phyloP scores from a whole-genome alignment of 2,888 invertebrate species.

The Euplagia quadripunctaria region DNA sequence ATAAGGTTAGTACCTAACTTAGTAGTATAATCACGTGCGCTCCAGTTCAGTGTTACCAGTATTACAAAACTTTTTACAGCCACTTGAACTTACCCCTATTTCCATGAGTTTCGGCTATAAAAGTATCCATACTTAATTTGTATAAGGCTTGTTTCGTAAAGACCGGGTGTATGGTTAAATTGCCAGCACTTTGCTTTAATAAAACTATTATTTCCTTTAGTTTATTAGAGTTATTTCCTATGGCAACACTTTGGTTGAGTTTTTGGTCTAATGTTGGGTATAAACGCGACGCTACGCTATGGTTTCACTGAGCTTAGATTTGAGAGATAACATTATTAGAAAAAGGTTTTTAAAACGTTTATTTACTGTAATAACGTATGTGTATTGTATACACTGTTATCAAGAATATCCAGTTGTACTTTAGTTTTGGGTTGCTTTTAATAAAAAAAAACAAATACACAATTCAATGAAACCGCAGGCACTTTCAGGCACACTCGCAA shows the following conservation, averaged over 20 bases:
- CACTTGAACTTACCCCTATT: slow-evolving; percentile 39
- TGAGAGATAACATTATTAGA: not conserved
- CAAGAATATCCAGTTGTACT: too few species aligned
- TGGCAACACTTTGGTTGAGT: slow-evolving; percentile 15
- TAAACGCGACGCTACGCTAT: slow-evolving; percentile 14
- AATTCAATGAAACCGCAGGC: too few species aligned
- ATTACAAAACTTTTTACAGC: slow-evolving; percentile 52
- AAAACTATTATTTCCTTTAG: slow-evolving; percentile 46
- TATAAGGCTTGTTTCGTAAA: slow-evolving; percentile 20
- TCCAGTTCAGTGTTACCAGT: slow-evolving; percentile 15
- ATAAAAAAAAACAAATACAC: too few species aligned
- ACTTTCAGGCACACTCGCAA: too few species aligned
- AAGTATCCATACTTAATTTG: slow-evolving; percentile 45
- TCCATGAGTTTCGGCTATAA: slow-evolving; percentile 44
- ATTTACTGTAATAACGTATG: not conserved
- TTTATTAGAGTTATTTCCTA: slow-evolving; percentile 38
- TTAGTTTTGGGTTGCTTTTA: not conserved
- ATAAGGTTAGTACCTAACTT: not conserved
- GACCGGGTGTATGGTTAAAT: slow-evolving; percentile 22
- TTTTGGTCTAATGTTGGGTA: slow-evolving; percentile 1
- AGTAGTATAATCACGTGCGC: not conserved
- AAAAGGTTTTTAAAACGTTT: not conserved
- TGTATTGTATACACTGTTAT: not conserved
- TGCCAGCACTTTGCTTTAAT: slow-evolving; percentile 34
- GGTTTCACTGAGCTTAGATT: slow-evolving; percentile 5